Evolutionary conservation across 2,888 invertebrate species (phyloP), one percentile per base, ranked within the genome.

Genomic region (Epiperipatus broadwayi): DNA sequence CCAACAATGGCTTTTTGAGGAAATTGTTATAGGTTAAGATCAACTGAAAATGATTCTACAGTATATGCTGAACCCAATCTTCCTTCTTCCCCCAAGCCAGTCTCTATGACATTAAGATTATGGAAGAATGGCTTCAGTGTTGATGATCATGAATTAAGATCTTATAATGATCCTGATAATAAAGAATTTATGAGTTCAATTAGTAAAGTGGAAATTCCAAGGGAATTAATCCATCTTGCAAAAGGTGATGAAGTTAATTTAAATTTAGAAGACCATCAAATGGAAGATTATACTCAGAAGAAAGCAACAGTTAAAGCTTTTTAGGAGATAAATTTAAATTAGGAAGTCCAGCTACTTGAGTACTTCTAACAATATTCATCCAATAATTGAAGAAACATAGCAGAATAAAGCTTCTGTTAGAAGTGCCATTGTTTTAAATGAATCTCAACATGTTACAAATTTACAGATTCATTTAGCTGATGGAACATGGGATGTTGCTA

Each of bases 61-160:
- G n/a, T n/a, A 5, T 10, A 27, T 8, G 12, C 20, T 19, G 39
- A 29, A 5, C 14, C 15, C 12, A 14, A 27, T 5, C 20, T 19
- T 18, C 7, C 36, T 5, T 15, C 29, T 5, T 21, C 28, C 7
- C 21, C 33, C 10, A 16, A 22, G 20, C 36, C 40, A 5, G 41
- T 65, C 2, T 68, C 70, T 40, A 73, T 81, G 3, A 69, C 73
- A 0, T 64, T 91, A 43, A 78, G 80, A 47, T 61, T 97, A 44
- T 97, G 89, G 83, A 75, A 78, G 48, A 79, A 87, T 56, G 97
- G 97, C 0, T 95, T 95, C 62, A 84, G 83, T 32, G 72, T 97
- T 41, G 83, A 93, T 60, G 75, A 78, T 51, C 87, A 85, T 0
- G 73, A 78, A 10, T 60, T 95, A 42, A 65, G 87, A 28, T 63